Base-by-base conservation (phyloP, 2,888 invertebrate species). In the Zaprionus lineosus region DNA sequence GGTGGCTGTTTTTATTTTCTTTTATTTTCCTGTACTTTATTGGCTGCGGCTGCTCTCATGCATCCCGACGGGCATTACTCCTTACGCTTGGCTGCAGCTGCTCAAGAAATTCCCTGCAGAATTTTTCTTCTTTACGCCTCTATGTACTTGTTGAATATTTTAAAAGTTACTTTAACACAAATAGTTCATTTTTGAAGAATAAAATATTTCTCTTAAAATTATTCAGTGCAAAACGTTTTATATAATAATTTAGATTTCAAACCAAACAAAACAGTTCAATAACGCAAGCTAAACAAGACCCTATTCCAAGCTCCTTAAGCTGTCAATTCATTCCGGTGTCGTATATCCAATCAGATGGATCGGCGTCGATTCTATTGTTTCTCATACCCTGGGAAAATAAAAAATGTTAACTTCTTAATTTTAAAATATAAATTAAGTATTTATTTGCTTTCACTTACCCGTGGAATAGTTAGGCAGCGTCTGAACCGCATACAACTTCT, bases 61-160 rank as follows among this genome's bases (percentile, higher is more conserved):
- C 40, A 50, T 66, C 56, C 82, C 78, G 59, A 19, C 48, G 83
- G 83, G 83, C 75, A 83, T 62, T 75, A 60, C 63, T 75, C 72
- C 64, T 69, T 62, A 60, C 65, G 79, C 69, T 57, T 69, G 53
- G 58, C 33, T 79, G 79, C 68, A 68, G 59, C 48, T 64, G 14
- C 33, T 28, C 14, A 31, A 47, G 52, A 44, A 50, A 8, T 7
- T 37, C 24, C 9, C n/a, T 2, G 26, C 9, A 11, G 31, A 6
- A 7, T 46, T 26, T 7, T 5, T 33, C 18, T 15, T 4, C 14
- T n/a, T 18, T 4, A 2, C 29, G 11, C 9, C 19, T 28, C 3
- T 8, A n/a, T 19, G 19, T 41, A 9, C 7, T 44, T 33, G 15
- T 36, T 28, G 34, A 33, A 50, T 57, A n/a, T n/a, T n/a, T n/a